phyloP scores from a whole-genome alignment of 1,140 invertebrate species.

The Chlorops oryzae region DNA sequence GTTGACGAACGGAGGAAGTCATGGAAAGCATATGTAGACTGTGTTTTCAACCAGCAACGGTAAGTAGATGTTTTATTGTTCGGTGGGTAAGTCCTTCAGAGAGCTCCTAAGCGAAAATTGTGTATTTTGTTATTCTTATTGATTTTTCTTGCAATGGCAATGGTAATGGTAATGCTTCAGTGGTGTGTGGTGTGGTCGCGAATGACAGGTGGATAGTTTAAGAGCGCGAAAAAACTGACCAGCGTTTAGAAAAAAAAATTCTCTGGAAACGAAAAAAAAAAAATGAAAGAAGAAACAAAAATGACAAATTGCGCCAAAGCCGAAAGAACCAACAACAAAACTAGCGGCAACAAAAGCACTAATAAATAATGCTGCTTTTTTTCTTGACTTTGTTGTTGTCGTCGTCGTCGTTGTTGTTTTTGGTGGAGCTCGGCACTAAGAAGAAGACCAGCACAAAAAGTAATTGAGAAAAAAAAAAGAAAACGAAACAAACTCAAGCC shows the following conservation, averaged over 20 bases:
- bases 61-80: slow-evolving; percentile 24
- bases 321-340: slow-evolving; percentile 41
- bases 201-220: not conserved
- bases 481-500: no score
- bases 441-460: no score
- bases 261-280: slow-evolving; percentile 22
- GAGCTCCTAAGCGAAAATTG: slow-evolving; percentile 23
- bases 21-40: slow-evolving; percentile 48
- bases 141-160: slow-evolving; percentile 42
- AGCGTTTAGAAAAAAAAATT: slow-evolving; percentile 41
- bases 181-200: slow-evolving; percentile 20
- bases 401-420: slow-evolving; percentile 19
- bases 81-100: no score
- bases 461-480: no score
- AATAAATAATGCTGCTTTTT: slow-evolving; percentile 9
- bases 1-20: slow-evolving; percentile 20
- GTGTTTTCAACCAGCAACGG: slow-evolving; percentile 46
- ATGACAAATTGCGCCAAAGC: no score
- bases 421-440: no score
- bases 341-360: no score
- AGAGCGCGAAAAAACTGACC: slow-evolving; percentile 38
- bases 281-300: slow-evolving; percentile 24
- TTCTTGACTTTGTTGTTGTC: slow-evolving; percentile 16
- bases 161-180: not conserved
- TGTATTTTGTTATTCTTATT: slow-evolving; percentile 46